Conservation (phyloP, 1,140 invertebrate genomes). For the Pachypeltis micranthus region DNA sequence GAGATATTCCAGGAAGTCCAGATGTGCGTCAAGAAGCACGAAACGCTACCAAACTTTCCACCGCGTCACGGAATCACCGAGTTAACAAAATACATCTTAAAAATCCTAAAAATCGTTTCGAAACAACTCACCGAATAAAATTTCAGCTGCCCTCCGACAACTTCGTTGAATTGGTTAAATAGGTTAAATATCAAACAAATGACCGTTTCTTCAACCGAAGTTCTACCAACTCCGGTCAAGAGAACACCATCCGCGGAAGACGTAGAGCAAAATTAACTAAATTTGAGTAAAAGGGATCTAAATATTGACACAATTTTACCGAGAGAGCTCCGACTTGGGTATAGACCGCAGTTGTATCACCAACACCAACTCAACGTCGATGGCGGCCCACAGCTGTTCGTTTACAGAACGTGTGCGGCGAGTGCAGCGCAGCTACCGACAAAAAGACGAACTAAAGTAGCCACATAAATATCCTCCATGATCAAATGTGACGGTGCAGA, state of each 20-base stretch:
- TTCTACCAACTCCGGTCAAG: background rate
- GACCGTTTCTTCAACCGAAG: constrained; percentile 2
- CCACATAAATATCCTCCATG: too few relatives aligned
- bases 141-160: background rate
- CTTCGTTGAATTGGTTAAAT: background rate
- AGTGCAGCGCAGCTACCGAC: too few relatives aligned
- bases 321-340: too few relatives aligned
- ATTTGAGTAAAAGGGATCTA: too few relatives aligned
- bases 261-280: too few relatives aligned
- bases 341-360: too few relatives aligned
- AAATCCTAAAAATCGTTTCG: background rate
- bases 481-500: too few relatives aligned
- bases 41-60: background rate
- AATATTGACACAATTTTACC: too few relatives aligned
- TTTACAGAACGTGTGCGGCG: too few relatives aligned
- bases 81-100: background rate
- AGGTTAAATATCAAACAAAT: background rate
- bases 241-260: background rate
- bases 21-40: background rate
- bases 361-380: too few relatives aligned
- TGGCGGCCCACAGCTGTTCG: too few relatives aligned
- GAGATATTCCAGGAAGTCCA: background rate
- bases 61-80: background rate
- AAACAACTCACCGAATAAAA: background rate
- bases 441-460: too few relatives aligned